Conservation (phyloP, 2,888 invertebrate genomes). For the Chouioia cunea region DNA sequence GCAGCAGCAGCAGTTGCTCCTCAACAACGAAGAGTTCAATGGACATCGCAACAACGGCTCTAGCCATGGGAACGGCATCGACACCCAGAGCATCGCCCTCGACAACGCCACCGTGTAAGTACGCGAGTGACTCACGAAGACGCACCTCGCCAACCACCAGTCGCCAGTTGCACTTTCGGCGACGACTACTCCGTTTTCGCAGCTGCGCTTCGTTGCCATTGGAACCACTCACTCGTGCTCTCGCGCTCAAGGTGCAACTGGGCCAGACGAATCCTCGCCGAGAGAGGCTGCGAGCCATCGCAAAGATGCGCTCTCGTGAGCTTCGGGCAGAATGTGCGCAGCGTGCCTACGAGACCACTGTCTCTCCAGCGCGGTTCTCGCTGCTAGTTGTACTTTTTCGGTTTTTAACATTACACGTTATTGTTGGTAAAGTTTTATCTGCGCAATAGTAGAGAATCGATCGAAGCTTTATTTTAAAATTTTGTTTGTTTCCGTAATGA, state of each 20-base stretch:
- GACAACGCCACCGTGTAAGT: slow-evolving; percentile 68
- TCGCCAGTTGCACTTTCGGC: background rate
- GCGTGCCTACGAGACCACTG: slow-evolving; percentile 13
- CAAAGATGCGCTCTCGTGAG: no score
- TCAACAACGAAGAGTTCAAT: slow-evolving; percentile 64
- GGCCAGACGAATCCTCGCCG: background rate
- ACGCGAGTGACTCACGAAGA: slow-evolving; percentile 33
- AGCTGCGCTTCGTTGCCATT: background rate
- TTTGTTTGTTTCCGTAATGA: slow-evolving; percentile 11
- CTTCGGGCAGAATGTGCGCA: no score
- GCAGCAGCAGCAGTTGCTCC: slow-evolving; percentile 40
- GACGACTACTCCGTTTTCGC: background rate
- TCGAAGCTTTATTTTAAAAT: slow-evolving; percentile 20
- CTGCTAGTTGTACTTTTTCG: slow-evolving; percentile 19
- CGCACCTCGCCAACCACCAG: no score
- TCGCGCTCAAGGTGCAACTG: background rate
- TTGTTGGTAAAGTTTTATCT: slow-evolving; percentile 33
- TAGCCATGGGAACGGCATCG: slow-evolving; percentile 66
- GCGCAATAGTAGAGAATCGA: background rate
- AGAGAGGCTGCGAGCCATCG: no score
- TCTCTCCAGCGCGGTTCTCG: slow-evolving; percentile 2
- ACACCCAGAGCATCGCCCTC: slow-evolving; percentile 64
- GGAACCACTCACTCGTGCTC: no score
- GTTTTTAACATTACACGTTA: slow-evolving; percentile 33
- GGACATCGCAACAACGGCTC: slow-evolving; percentile 60